phyloP scores from a whole-genome alignment of 2,797 vertebrate species.

The Eleutherodactylus coqui region DNA sequence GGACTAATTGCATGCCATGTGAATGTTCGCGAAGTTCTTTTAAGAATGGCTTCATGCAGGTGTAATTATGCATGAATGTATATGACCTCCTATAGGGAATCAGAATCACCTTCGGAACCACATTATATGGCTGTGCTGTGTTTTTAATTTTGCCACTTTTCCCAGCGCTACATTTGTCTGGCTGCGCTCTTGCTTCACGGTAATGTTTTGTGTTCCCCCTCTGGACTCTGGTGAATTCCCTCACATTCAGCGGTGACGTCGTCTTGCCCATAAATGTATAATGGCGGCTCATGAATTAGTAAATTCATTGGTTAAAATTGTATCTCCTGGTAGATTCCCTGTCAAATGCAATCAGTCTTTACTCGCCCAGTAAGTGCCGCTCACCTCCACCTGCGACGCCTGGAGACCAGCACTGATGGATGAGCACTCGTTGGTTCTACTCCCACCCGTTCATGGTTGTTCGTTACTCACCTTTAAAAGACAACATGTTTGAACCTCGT shows the following conservation, averaged over 20 bases:
- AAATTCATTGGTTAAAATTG: constrained; percentile 55
- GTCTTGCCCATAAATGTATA: constrained; percentile 51
- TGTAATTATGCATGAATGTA: neutral
- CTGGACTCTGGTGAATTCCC: constrained; percentile 46
- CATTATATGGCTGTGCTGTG: neutral
- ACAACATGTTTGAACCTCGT: neutral
- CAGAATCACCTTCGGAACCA: neutral
- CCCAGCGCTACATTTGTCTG: neutral
- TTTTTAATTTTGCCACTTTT: neutral
- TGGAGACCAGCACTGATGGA: neutral
- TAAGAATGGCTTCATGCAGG: too few relatives aligned
- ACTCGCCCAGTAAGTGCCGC: neutral
- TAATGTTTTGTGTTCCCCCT: neutral
- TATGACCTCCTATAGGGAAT: neutral
- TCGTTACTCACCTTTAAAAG: neutral
- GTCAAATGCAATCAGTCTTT: constrained; percentile 69
- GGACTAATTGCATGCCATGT: too few relatives aligned
- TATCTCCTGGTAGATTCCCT: constrained; percentile 66
- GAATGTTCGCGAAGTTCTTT: too few relatives aligned
- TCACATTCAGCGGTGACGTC: constrained; percentile 39
- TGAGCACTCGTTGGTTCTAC: neutral
- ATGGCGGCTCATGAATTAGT: constrained; percentile 55
- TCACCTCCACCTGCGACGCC: constrained; percentile 31
- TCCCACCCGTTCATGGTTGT: neutral
- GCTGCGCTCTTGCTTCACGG: neutral